Evolutionary conservation across 2,797 vertebrate species (phyloP).

Genomic region (Sphenopsis melanotis): DNA sequence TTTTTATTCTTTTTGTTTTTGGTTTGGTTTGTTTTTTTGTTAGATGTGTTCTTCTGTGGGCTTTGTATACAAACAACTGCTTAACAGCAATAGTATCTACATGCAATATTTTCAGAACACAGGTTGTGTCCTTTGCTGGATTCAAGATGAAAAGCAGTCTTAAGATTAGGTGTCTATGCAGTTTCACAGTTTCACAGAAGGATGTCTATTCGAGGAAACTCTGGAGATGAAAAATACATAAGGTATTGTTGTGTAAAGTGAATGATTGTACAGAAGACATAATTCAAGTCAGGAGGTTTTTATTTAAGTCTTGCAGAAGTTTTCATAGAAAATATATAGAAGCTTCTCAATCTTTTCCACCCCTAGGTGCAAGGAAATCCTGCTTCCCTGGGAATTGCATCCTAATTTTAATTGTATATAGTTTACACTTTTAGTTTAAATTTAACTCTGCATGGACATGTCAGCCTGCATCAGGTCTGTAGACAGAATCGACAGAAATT

Average conservation of each 20-base stretch:
- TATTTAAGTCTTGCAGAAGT: not conserved
- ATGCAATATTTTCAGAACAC: not conserved
- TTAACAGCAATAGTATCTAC: not conserved
- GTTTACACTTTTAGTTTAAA: slow-evolving; percentile 3
- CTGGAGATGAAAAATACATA: not conserved
- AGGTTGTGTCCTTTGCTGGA: not conserved
- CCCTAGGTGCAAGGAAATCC: not conserved
- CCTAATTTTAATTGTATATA: not conserved
- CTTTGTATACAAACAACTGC: not conserved
- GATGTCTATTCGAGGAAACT: not conserved
- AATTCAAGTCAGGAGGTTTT: not conserved
- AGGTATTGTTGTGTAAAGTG: not conserved
- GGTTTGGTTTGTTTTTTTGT: not conserved
- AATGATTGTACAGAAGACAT: not conserved
- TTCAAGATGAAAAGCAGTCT: not conserved
- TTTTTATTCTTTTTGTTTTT: not conserved
- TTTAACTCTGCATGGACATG: not conserved
- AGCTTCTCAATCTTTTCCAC: not conserved
- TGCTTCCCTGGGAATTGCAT: not conserved
- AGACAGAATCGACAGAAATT: slow-evolving; percentile 53
- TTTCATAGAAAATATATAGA: not conserved
- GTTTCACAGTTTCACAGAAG: not conserved
- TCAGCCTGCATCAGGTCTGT: slow-evolving; percentile 49
- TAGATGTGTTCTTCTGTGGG: not conserved
- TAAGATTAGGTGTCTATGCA: not conserved